phyloP scores from a whole-genome alignment of 2,888 invertebrate genomes.

The Heteromyza rotundicornis region DNA sequence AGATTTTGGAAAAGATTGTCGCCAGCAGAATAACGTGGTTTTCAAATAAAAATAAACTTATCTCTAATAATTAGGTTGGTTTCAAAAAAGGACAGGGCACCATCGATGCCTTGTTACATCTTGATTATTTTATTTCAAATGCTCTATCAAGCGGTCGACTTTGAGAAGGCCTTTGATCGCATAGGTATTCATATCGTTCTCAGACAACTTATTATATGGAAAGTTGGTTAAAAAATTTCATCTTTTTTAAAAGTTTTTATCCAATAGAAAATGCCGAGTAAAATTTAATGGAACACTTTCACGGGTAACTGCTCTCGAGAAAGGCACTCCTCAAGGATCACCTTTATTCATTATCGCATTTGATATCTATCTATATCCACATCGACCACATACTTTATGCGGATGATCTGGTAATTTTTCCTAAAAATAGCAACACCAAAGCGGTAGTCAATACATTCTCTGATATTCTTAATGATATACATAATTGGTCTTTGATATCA shows the following conservation, averaged over 20 bases:
- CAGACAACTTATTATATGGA: slow-evolving; percentile 1
- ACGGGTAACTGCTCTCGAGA: too few species aligned
- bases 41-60: background rate
- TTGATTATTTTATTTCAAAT: background rate
- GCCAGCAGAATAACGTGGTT: background rate
- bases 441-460: too few species aligned
- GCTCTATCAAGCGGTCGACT: background rate
- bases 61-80: background rate
- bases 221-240: background rate
- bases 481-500: too few species aligned
- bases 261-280: too few species aligned
- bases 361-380: too few species aligned
- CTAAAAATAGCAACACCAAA: too few species aligned
- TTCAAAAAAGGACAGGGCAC: background rate
- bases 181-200: slow-evolving; percentile 7
- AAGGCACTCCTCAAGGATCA: too few species aligned
- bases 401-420: too few species aligned
- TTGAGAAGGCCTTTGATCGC: slow-evolving; percentile 5
- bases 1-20: background rate
- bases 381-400: too few species aligned
- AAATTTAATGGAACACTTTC: too few species aligned
- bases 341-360: background rate
- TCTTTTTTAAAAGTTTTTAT: background rate
- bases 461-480: too few species aligned
- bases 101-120: background rate